Base-by-base conservation (phyloP, 2,797 vertebrate species). In the Darevskia nairensis region DNA sequence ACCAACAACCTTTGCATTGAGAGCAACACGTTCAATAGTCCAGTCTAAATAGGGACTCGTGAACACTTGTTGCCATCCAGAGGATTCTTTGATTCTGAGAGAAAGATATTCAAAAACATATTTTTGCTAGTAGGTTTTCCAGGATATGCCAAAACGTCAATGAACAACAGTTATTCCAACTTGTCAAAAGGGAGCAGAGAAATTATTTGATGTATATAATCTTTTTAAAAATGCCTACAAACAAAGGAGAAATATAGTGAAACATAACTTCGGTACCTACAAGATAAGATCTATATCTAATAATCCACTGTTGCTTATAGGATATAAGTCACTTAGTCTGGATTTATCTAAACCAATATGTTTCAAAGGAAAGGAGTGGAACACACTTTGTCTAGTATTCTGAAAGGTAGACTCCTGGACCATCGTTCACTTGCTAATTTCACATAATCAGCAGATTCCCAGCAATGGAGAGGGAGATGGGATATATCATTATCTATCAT, bases 11-110 rank as follows among this genome's bases (percentile, higher is more conserved):
- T 99, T 99, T 0, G 99, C 99, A 27, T 99, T 99, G 6, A 99
- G 97, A 5, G 99, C 99, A 13, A 99, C 98, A 32, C 98, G 97
- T 88, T 99, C 99, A 68, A 99, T 98, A 55, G 98, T 98, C 98
- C 98, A 98, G 87, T 99, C 98, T 88, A 99, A 95, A 76, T 98
- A 99, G 0, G 99, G 99, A 88, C 99, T 99, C 0, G 98, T 99
- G 93, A 99, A 99, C 90, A 99, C 98, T 89, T 99, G 98, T 93
- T 99, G 99, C 99, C 99, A 99, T 25, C 99, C 99, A 46, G 99
- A 98, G 0, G 99, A 99, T 90, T 99, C 99, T 91, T 99, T 99
- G 96, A 99, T 98, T 95, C 99, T 99, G 92, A 32, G 88, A 89
- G 46, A 55, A 81, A 82, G 19, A 85, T 27, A n/a, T 25, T 50